These are phyloP conservation scores for Casuarius casuarius DNA, from an alignment of 2,113 vertebrate species.

Conservation along the genomic window DNA sequence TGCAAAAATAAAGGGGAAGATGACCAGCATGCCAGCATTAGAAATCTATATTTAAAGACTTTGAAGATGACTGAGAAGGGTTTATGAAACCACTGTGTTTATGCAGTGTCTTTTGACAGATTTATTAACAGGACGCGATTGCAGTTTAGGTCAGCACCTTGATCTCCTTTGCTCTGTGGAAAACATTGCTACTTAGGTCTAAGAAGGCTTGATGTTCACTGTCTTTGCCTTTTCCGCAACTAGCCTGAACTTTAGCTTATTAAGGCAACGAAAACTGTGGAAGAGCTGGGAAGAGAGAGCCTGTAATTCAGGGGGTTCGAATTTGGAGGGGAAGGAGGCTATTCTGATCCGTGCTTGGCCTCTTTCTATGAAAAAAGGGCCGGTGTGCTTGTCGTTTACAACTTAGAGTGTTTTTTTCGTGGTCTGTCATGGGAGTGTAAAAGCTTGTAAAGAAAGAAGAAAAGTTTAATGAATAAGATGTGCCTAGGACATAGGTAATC, in stretches of 20 bases:
- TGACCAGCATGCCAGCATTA: rapidly evolving
- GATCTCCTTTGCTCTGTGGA: not conserved
- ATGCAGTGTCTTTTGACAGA: not conserved
- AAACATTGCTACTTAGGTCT: not conserved
- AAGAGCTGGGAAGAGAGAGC: not conserved
- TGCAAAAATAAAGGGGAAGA: not conserved
- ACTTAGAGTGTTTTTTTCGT: not conserved
- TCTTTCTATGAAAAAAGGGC: not conserved
- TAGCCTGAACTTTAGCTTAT: not conserved
- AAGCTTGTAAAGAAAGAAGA: not conserved
- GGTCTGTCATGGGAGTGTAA: not conserved
- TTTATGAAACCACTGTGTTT: not conserved
- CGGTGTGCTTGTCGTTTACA: not conserved
- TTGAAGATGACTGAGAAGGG: not conserved
- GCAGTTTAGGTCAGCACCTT: not conserved
- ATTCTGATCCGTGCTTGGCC: not conserved
- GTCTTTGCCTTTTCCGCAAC: not conserved
- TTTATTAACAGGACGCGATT: not conserved
- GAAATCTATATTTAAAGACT: not conserved
- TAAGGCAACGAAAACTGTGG: not conserved
- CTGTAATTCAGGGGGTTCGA: not conserved
- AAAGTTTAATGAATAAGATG: not conserved
- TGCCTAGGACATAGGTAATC: not conserved
- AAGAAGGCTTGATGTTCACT: not conserved
- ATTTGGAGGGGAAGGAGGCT: not conserved